A percentile compares a stretch with the other conserved stretches of the same genome.
These are phyloP conservation scores for Prosopocoilus inquinatus DNA, from an alignment of 2,888 invertebrate species.

Conservation along the genomic window DNA sequence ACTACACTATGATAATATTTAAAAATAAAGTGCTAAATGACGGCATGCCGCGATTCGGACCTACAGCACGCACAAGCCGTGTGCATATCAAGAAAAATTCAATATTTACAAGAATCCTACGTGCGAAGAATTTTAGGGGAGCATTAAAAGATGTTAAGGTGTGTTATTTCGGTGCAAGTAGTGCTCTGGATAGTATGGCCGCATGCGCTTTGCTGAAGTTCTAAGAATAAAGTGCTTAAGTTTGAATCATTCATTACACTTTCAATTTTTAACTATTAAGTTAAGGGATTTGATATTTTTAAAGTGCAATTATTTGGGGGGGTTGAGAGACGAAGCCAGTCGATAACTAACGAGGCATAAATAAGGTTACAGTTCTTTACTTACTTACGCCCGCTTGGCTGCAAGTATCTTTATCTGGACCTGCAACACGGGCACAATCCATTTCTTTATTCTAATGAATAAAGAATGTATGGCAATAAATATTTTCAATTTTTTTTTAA, in stretches of 20 bases:
- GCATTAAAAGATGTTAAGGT: background rate
- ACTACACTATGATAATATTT: constrained; percentile 9
- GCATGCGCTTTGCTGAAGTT: constrained; percentile 19
- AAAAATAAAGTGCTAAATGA: no score
- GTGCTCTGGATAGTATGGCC: constrained; percentile 9
- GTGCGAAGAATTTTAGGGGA: background rate
- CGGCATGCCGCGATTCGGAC: no score
- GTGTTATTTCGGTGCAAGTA: constrained; percentile 8
- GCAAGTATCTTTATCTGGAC: constrained; percentile 61
- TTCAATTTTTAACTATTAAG: background rate
- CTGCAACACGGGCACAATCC: constrained; percentile 41
- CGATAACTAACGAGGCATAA: background rate
- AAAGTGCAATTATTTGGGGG: background rate
- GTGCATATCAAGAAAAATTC: no score
- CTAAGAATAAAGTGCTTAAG: constrained; percentile 4
- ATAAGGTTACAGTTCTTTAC: constrained; percentile 41
- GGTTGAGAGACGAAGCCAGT: background rate
- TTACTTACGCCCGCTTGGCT: constrained; percentile 60
- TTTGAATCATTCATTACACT: constrained; percentile 7
- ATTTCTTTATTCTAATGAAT: background rate
- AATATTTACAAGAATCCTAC: background rate
- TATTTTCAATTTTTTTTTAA: no score
- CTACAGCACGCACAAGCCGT: no score
- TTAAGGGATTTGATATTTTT: no score
- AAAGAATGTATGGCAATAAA: no score